Evolutionary conservation across 2,113 vertebrate species (phyloP), one percentile per base, ranked within the genome.

Genomic region (Chascanopsetta lugubris): DNA sequence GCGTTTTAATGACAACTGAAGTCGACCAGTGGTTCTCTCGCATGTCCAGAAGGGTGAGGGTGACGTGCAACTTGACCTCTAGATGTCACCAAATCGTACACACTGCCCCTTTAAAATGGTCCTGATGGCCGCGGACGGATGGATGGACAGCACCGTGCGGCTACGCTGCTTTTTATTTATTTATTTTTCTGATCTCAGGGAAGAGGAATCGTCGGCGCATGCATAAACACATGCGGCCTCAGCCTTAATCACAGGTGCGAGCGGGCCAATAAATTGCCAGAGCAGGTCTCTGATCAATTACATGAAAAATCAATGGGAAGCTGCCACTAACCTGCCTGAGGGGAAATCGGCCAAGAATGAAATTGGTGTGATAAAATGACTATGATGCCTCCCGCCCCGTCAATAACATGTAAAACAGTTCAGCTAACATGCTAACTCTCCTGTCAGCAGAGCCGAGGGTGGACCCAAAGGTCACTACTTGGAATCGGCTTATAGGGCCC

Each of bases 351-450:
- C 89, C 85, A 85, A 90, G 89, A 91, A 93, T 90, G 90, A 93
- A 93, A 92, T 87, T 84, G 88, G 87, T 81, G 90, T 91, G 91
- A 92, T 92, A 86, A 93, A 91, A 91, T 87, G 85, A 85, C 86
- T 84, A 88, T 87, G 87, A 90, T 90, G 87, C 86, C 78, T 82
- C 70, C 36, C 71, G 20, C 34, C 64, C 66, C 15, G 71, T 90
- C 86, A 53, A 92, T 91, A 89, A 86, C 86, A 90, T 91, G 91
- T 87, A 91, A 91, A 92, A 86, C 86, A 89, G 87, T 55, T 49
- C 10, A 36, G 86, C 67, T 84, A n/a, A 75, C 87, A 89, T 53
- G 77, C 72, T 87, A 87, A 78, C 79, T 69, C 84, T 79, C 75
- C 85, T 80, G 83, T 85, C 83, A 74, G 74, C 76, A 72, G 81